Base-by-base conservation (phyloP, 2,797 vertebrate species). In the Phalloptychus januarius region DNA sequence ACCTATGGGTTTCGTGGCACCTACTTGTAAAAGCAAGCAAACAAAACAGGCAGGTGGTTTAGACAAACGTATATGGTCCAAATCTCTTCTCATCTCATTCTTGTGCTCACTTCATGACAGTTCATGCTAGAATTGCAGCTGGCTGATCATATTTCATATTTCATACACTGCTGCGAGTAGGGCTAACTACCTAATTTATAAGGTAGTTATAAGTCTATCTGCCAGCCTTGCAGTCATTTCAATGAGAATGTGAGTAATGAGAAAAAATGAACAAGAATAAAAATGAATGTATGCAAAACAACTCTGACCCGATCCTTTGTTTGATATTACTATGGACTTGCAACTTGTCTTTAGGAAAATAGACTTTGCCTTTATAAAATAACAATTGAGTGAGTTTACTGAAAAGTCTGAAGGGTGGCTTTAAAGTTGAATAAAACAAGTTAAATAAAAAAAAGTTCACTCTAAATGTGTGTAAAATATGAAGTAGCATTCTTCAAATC, bases 401-500 rank as follows among this genome's bases (percentile, higher is more conserved):
- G 36, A 23, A 40, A 65, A 67, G 3, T 40, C 63, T 65, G 36
- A 2, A 20, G 20, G n/a, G 36, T 38, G 38, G 36, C 8, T 38
- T 23, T 40, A 23, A 40, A 20, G 2, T 6, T 63, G 7, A 63
- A 63, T 63, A 63, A 36, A 40, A 23, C 2, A 1, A 25, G 63
- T 23, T 40, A 40, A 33, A 12, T 23, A 25, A 38, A 38, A 38
- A 2, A 38, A 72, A 33, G 0, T 72, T 13, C 38, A 52, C 50
- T 76, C 40, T 76, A 48, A 83, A 50, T 25, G 5, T 52, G 7
- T 40, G 20, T 36, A 72, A 5, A 36, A 20, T 42, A 74, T 74
- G 5, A 56, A 33, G 36, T 54, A 45, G 36, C 31, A 72, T 50
- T 40, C 11, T 13, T 71, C 31, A 40, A 0, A 31, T 6, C 33